phyloP scores from a whole-genome alignment of 2,797 vertebrate species.

The Anguilla pacifica region DNA sequence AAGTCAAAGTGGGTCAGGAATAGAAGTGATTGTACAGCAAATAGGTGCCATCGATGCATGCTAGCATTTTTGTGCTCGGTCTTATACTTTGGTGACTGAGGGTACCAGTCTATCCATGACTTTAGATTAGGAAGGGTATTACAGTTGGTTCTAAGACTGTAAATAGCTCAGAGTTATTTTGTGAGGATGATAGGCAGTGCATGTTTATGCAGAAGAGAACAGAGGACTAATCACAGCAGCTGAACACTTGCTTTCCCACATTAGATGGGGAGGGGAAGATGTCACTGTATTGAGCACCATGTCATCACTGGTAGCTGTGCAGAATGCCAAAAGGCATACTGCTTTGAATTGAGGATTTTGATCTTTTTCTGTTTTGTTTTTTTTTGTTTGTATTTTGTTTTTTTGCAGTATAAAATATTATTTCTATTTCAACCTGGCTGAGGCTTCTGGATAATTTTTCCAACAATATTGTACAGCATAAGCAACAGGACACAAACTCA shows the following conservation, averaged over 20 bases:
- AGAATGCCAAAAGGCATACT: neutral
- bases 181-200: neutral
- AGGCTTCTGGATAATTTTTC: neutral
- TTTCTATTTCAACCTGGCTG: neutral
- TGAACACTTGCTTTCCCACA: conserved; percentile 6
- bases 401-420: neutral
- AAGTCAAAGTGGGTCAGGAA: too few relatives aligned
- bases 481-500: neutral
- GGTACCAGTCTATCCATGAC: neutral
- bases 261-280: neutral
- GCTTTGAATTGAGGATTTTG: neutral
- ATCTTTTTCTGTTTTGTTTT: neutral
- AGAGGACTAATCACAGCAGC: neutral
- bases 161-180: neutral
- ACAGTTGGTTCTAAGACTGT: neutral
- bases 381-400: too few relatives aligned
- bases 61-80: neutral
- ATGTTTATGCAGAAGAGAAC: neutral
- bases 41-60: neutral
- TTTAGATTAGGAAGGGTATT: neutral
- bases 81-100: neutral
- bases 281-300: neutral
- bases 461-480: neutral
- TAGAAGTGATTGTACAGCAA: neutral
- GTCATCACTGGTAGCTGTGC: neutral